Evolutionary conservation across 2,888 invertebrate species (phyloP).

Genomic region (Teleiodes luculella): DNA sequence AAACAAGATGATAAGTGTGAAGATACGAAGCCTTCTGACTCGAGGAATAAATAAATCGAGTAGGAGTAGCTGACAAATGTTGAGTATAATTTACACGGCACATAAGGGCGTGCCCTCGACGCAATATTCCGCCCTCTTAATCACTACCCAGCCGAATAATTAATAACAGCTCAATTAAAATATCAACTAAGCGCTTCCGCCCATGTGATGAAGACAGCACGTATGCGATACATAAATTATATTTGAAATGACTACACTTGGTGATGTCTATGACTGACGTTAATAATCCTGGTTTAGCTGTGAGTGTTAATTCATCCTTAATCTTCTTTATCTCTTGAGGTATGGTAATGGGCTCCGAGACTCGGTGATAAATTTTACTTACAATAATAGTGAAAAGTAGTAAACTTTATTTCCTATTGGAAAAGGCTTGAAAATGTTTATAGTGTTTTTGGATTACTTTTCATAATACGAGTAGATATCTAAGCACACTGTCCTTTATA

Average conservation of each 20-base stretch:
- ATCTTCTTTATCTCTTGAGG: slow-evolving; percentile 1
- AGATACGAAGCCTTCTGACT: slow-evolving; percentile 19
- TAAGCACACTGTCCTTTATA: too few species aligned
- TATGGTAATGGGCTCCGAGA: slow-evolving; percentile 3
- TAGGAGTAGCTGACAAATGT: slow-evolving; percentile 32
- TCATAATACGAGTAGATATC: too few species aligned
- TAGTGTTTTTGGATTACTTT: too few species aligned
- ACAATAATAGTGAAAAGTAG: too few species aligned
- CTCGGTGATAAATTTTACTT: neutral
- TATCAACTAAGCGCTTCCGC: slow-evolving; percentile 64
- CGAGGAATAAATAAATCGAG: slow-evolving; percentile 18
- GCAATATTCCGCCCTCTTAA: slow-evolving; percentile 70
- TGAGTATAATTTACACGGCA: slow-evolving; percentile 42
- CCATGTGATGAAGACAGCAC: slow-evolving; percentile 45
- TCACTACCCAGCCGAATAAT: slow-evolving; percentile 65
- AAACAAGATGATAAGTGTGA: slow-evolving; percentile 47
- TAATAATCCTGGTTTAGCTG: slow-evolving; percentile 1
- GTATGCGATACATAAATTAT: slow-evolving; percentile 20
- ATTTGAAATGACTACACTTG: slow-evolving; percentile 11
- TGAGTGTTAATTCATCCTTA: neutral
- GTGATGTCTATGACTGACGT: slow-evolving; percentile 6
- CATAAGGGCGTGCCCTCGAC: slow-evolving; percentile 55
- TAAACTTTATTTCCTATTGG: too few species aligned
- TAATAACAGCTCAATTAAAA: slow-evolving; percentile 74
- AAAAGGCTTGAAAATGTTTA: too few species aligned